Conservation (phyloP, 1,140 invertebrate species). For the Chironomus tepperi region DNA sequence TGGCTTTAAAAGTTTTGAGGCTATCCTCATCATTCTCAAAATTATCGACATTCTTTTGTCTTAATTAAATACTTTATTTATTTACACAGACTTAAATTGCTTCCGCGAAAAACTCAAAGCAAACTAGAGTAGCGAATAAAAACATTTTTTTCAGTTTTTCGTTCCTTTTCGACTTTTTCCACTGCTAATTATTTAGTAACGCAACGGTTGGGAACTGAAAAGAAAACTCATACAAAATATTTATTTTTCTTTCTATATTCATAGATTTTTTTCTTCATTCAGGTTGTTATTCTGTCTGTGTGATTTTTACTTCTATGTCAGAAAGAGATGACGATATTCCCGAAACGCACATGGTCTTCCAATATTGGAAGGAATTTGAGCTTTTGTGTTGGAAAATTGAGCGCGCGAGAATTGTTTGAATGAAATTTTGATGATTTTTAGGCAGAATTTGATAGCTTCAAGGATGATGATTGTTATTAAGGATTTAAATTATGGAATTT, state of each 20-base stretch:
- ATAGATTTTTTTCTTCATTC: neutral
- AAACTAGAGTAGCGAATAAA: neutral
- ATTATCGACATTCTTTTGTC: no score
- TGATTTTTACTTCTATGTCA: neutral
- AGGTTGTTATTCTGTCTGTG: neutral
- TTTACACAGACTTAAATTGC: no score
- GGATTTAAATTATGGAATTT: no score
- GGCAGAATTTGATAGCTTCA: no score
- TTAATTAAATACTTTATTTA: no score
- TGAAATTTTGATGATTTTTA: no score
- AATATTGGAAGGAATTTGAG: neutral
- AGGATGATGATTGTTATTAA: no score
- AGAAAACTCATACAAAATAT: neutral
- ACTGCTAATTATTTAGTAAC: neutral
- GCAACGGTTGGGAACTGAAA: neutral
- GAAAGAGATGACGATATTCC: neutral
- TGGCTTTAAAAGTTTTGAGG: no score
- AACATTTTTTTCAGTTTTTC: neutral
- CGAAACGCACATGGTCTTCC: slow-evolving; percentile 19
- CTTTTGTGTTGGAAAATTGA: neutral
- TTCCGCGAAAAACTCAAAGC: no score
- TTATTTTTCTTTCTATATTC: neutral
- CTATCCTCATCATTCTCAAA: no score
- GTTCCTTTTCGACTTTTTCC: neutral
- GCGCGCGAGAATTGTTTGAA: neutral